These are phyloP conservation scores for Trypoxylus dichotomus DNA, from an alignment of 1,140 invertebrate species.

Conservation along the genomic window DNA sequence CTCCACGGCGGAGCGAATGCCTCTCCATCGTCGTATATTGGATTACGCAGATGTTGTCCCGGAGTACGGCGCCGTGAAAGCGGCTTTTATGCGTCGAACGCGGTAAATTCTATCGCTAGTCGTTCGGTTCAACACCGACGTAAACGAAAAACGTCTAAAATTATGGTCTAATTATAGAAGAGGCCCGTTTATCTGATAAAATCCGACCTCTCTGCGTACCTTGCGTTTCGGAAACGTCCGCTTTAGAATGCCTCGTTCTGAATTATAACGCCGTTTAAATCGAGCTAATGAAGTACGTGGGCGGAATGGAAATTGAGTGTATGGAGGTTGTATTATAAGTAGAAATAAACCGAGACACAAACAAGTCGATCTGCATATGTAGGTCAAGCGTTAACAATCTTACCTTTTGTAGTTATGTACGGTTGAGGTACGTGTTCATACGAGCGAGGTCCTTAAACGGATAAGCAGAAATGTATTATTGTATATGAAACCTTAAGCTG, in stretches of 20 bases:
- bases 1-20: background rate
- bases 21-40: background rate
- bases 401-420: background rate
- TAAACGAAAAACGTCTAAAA: conserved; percentile 2
- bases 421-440: too few relatives aligned
- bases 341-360: background rate
- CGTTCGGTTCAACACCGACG: background rate
- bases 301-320: background rate
- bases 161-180: conserved; percentile 14
- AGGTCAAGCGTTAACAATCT: background rate
- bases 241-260: background rate
- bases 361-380: background rate
- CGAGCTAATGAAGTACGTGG: conserved; percentile 4
- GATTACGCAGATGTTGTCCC: background rate
- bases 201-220: background rate
- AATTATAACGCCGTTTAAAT: background rate
- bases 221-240: background rate
- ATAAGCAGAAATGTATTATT: too few relatives aligned
- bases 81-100: background rate
- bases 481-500: too few relatives aligned
- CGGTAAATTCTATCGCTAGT: background rate
- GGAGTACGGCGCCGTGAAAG: background rate
- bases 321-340: background rate
- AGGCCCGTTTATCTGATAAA: conserved; percentile 1
- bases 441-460: too few relatives aligned